A percentile compares a stretch with the other conserved stretches of the same genome.
These are phyloP conservation scores for Aphrophora alni DNA, from an alignment of 2,888 invertebrate genomes.

Conservation along the genomic window DNA sequence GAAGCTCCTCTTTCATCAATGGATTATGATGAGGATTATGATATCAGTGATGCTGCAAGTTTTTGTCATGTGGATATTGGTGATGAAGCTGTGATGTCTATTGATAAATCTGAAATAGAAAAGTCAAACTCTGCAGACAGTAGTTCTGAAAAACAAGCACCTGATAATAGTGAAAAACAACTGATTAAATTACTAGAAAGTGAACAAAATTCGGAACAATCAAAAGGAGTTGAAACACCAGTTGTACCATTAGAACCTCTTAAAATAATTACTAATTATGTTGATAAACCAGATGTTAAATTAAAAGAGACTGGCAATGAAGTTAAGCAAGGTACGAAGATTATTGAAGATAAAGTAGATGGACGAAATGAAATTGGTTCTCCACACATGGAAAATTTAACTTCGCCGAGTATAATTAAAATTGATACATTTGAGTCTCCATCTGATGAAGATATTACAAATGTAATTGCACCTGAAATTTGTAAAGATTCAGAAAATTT, in stretches of 20 bases:
- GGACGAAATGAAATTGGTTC: slow-evolving; percentile 39
- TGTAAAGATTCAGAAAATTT: background rate
- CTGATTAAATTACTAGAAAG: background rate
- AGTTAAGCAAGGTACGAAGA: background rate
- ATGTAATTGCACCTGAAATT: background rate
- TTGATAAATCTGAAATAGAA: slow-evolving; percentile 24
- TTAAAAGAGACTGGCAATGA: background rate
- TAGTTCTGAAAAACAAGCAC: background rate
- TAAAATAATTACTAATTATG: background rate
- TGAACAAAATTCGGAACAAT: background rate
- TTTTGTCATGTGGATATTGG: slow-evolving; percentile 40
- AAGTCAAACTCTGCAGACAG: slow-evolving; percentile 9
- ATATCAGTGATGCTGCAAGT: slow-evolving; percentile 46
- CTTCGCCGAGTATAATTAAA: background rate
- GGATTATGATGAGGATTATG: slow-evolving; percentile 33
- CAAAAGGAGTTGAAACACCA: background rate
- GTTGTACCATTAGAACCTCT: background rate
- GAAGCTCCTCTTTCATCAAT: background rate
- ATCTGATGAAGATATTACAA: background rate
- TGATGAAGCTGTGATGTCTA: slow-evolving; percentile 18
- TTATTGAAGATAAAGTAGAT: slow-evolving; percentile 14
- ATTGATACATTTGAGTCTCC: background rate
- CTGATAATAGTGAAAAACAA: background rate
- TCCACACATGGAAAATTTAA: slow-evolving; percentile 19
- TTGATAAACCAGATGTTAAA: background rate